phyloP scores from a whole-genome alignment of 2,888 invertebrate species.

The Lepidocyrtinus sp. region DNA sequence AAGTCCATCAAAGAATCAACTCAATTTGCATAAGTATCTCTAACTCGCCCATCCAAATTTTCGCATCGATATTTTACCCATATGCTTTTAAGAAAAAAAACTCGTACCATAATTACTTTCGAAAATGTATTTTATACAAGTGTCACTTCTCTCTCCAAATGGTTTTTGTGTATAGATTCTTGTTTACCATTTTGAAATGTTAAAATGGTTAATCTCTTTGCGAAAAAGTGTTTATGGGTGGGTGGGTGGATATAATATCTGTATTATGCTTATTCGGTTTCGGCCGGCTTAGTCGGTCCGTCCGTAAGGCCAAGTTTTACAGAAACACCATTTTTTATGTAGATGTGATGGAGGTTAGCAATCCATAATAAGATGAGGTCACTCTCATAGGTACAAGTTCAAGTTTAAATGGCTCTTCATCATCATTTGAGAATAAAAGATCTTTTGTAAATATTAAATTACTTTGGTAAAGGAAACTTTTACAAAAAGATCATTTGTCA shows the following conservation, averaged over 20 bases:
- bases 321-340: no score
- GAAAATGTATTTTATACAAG: neutral
- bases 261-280: constrained; percentile 4
- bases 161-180: no score
- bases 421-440: constrained; percentile 24
- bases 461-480: neutral
- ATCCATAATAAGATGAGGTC: constrained; percentile 31
- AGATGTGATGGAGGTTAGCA: neutral
- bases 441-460: constrained; percentile 48
- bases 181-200: no score
- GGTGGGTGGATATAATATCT: constrained; percentile 2
- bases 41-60: neutral
- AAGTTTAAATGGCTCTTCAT: constrained; percentile 30
- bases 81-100: constrained; percentile 14
- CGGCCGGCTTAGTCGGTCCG: no score
- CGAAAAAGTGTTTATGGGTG: constrained; percentile 7
- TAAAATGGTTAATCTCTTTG: no score
- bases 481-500: constrained; percentile 52
- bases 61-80: constrained; percentile 10
- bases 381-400: constrained; percentile 40
- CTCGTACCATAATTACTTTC: neutral
- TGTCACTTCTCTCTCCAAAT: no score
- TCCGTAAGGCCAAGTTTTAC: no score
- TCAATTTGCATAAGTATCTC: constrained; percentile 25
- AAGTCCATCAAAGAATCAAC: constrained; percentile 24